Conservation (phyloP, 2,888 invertebrate species). For the Hemithea aestivaria region DNA sequence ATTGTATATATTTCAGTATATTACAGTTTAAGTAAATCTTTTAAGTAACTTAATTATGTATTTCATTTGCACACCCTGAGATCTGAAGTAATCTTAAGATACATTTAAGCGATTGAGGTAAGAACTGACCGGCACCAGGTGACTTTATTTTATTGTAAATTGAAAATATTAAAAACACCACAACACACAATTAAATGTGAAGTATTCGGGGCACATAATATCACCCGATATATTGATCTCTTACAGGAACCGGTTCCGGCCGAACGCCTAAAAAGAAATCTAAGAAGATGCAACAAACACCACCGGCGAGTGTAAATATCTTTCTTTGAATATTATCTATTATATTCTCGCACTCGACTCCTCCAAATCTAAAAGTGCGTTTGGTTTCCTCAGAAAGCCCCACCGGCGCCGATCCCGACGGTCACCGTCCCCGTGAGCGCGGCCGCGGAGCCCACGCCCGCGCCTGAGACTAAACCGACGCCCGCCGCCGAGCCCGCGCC, state of each 20-base stretch:
- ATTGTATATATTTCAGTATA: slow-evolving; percentile 76
- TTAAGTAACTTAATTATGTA: slow-evolving; percentile 70
- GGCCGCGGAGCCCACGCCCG: slow-evolving; percentile 24
- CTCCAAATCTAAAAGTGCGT: neutral
- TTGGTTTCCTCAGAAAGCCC: slow-evolving; percentile 39
- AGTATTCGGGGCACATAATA: slow-evolving; percentile 20
- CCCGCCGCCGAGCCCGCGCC: slow-evolving; percentile 21
- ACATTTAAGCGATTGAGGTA: slow-evolving; percentile 28
- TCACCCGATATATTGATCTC: slow-evolving; percentile 24
- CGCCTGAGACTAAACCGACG: slow-evolving; percentile 12
- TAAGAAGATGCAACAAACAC: slow-evolving; percentile 61
- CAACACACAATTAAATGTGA: no score
- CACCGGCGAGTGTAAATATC: slow-evolving; percentile 66
- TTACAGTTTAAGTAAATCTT: slow-evolving; percentile 75
- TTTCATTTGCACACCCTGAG: slow-evolving; percentile 76
- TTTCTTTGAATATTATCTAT: slow-evolving; percentile 10
- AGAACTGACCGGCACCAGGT: slow-evolving; percentile 25
- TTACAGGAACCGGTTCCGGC: slow-evolving; percentile 60
- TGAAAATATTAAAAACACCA: no score
- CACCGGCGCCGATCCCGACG: slow-evolving; percentile 22
- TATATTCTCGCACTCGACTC: neutral
- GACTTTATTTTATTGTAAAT: slow-evolving; percentile 1
- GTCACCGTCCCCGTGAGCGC: slow-evolving; percentile 6
- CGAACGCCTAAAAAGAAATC: slow-evolving; percentile 69
- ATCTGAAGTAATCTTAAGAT: slow-evolving; percentile 45